Percentiles rank a stretch among this genome's conserved stretches.
phyloP scores from a whole-genome alignment of 1,140 invertebrate genomes.

The Caligus rogercresseyi region DNA sequence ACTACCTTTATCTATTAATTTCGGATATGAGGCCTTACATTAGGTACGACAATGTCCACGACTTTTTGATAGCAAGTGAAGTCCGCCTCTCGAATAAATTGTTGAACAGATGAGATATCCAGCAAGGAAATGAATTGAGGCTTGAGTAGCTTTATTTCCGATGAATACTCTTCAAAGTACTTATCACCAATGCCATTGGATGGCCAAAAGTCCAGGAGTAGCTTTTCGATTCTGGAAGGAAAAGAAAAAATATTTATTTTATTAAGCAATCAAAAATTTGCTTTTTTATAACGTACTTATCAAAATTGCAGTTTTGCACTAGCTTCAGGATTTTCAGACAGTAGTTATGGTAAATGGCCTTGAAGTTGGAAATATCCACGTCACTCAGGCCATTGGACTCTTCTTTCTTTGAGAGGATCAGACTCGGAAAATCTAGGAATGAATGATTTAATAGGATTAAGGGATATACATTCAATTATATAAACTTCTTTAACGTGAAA shows the following conservation, averaged over 20 bases:
- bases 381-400: background rate
- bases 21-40: too few species aligned
- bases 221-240: background rate
- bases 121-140: background rate
- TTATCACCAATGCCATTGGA: background rate
- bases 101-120: background rate
- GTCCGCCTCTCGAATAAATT: background rate
- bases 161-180: background rate
- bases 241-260: background rate
- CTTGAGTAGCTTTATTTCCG: background rate
- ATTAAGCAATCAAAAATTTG: background rate
- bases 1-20: too few species aligned
- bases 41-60: background rate
- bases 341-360: background rate
- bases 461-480: too few species aligned
- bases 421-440: background rate
- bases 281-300: background rate
- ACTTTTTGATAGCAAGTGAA: background rate
- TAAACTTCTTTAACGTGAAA: too few species aligned
- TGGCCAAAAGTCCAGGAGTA: background rate
- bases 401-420: background rate
- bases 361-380: background rate
- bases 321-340: background rate
- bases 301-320: background rate
- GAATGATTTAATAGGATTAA: too few species aligned